Percentiles rank a stretch among this genome's conserved stretches.
These are phyloP conservation scores for Tachysurus fulvidraco DNA, from an alignment of 2,113 vertebrate genomes.

Conservation along the genomic window DNA sequence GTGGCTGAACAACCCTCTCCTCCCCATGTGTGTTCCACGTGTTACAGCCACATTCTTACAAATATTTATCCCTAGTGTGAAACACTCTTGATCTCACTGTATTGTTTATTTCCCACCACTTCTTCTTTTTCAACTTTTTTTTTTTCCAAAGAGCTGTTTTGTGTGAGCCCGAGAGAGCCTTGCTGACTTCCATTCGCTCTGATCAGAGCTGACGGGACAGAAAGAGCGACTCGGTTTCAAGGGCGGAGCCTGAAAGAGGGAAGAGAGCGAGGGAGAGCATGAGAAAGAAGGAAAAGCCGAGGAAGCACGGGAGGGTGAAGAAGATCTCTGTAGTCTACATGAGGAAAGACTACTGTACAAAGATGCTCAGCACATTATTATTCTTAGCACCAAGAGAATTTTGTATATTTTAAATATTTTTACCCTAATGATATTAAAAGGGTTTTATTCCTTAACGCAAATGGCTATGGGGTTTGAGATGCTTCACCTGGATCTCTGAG, in stretches of 20 bases:
- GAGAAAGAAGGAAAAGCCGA: not conserved
- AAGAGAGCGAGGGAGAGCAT: not conserved
- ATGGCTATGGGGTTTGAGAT: not conserved
- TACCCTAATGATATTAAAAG: not conserved
- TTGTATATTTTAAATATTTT: not conserved
- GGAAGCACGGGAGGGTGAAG: not conserved
- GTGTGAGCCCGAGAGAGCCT: conserved; percentile 37
- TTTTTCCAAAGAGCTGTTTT: conserved; percentile 64
- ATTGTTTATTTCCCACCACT: conserved; percentile 78
- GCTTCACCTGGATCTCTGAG: not conserved
- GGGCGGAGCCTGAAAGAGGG: conserved; percentile 50
- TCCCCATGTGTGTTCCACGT: conserved; percentile 78
- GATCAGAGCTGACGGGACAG: conserved; percentile 66
- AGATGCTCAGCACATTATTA: not conserved
- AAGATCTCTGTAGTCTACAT: not conserved
- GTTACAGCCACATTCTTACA: conserved; percentile 75
- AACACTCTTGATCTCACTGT: conserved; percentile 78
- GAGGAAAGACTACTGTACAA: not conserved
- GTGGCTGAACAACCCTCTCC: conserved; percentile 55
- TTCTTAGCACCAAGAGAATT: not conserved
- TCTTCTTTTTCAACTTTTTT: conserved; percentile 54
- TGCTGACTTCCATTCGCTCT: conserved; percentile 70
- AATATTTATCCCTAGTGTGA: conserved; percentile 80
- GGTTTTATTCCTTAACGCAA: not conserved
- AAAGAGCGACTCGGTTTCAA: conserved; percentile 23